Evolutionary conservation across 2,888 invertebrate species (phyloP).

Genomic region (Electrophaes corylata): DNA sequence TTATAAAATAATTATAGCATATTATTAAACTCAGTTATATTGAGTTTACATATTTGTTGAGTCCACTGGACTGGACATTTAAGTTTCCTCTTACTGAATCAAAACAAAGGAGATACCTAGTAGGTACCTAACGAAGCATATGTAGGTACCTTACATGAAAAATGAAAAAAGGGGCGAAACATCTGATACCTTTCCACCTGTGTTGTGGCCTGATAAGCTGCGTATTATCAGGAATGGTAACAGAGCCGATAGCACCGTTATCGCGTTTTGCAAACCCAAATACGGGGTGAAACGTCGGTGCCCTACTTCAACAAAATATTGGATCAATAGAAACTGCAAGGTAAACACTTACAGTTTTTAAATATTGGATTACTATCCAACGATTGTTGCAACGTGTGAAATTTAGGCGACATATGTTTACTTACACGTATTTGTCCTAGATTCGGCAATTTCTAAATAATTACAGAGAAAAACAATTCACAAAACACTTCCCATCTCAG

Average conservation of each 20-base stretch:
- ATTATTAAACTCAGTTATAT: too few relatives aligned
- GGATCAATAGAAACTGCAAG: constrained; percentile 34
- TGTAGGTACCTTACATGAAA: not conserved
- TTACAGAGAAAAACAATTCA: constrained; percentile 7
- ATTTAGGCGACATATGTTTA: not conserved
- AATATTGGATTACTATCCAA: not conserved
- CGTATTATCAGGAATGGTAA: not conserved
- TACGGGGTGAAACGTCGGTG: constrained; percentile 22
- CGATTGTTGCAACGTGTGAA: not conserved
- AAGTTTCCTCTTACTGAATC: too few relatives aligned
- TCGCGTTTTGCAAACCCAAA: constrained; percentile 7
- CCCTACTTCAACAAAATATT: constrained; percentile 22
- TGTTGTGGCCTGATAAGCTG: not conserved
- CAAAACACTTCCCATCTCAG: too few relatives aligned
- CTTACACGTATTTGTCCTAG: constrained; percentile 5
- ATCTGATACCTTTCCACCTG: not conserved
- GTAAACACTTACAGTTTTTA: constrained; percentile 7
- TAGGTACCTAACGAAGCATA: not conserved
- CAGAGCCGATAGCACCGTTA: not conserved
- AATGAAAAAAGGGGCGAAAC: not conserved
- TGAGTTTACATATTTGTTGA: too few relatives aligned
- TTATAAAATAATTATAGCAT: too few relatives aligned
- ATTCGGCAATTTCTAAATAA: constrained; percentile 5
- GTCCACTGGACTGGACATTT: too few relatives aligned
- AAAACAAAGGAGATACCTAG: not conserved